A percentile compares a stretch with the other conserved stretches of the same genome.
These are phyloP conservation scores for Apotomis capreana DNA, from an alignment of 2,888 invertebrate genomes.

Conservation along the genomic window DNA sequence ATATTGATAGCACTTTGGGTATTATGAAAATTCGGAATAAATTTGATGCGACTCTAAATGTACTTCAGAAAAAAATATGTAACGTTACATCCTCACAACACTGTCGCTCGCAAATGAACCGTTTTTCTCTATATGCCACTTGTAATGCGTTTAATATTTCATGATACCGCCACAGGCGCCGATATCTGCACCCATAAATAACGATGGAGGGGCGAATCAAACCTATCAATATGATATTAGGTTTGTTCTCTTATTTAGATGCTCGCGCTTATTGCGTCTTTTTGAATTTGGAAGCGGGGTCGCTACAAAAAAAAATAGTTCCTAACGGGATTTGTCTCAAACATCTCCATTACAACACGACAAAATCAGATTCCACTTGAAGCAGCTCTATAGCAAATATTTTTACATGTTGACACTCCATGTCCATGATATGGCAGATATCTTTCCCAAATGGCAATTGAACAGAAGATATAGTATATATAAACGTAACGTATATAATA, in stretches of 20 bases:
- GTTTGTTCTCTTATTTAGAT: constrained; percentile 60
- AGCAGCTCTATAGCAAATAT: no score
- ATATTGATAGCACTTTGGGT: no score
- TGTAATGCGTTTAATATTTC: constrained; percentile 84
- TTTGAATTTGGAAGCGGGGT: constrained; percentile 11
- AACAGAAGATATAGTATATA: no score
- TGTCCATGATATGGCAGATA: no score
- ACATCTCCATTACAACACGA: no score
- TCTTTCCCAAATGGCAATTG: no score
- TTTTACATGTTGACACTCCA: no score
- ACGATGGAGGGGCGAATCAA: constrained; percentile 71
- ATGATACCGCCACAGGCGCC: constrained; percentile 78
- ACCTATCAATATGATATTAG: constrained; percentile 81
- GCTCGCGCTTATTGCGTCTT: constrained; percentile 32
- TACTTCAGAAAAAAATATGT: neutral
- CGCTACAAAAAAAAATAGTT: neutral
- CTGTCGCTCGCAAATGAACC: constrained; percentile 61
- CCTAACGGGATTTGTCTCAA: no score
- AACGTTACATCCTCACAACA: neutral
- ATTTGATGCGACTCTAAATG: no score
- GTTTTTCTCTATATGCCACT: constrained; percentile 79
- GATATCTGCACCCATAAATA: constrained; percentile 80
- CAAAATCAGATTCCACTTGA: no score
- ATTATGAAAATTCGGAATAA: no score
- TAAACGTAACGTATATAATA: no score